Evolutionary conservation across 2,888 invertebrate species (phyloP).

Genomic region (Ennomos fuscantarius): DNA sequence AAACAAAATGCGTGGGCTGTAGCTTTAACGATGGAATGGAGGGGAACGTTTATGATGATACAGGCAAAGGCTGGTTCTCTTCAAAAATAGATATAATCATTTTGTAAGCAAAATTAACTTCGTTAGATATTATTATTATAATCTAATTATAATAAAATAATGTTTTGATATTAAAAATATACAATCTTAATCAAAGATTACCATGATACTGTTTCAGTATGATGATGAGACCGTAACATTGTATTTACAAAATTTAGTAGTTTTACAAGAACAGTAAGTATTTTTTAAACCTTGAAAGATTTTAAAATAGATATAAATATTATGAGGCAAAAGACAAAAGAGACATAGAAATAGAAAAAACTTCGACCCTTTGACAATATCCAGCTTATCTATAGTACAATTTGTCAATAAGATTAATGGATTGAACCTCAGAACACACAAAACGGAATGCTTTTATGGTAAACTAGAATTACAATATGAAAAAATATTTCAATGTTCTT

Average conservation of each 20-base stretch:
- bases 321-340: no score
- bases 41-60: constrained; percentile 12
- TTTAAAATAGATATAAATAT: no score
- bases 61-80: constrained; percentile 5
- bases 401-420: constrained; percentile 55
- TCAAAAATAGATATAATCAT: constrained; percentile 12
- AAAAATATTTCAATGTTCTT: constrained; percentile 35
- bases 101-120: constrained; percentile 39
- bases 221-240: no score
- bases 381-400: constrained; percentile 46
- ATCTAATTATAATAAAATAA: no score
- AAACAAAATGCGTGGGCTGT: constrained; percentile 45
- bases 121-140: constrained; percentile 1
- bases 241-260: no score
- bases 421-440: constrained; percentile 38
- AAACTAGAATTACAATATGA: constrained; percentile 38
- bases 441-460: constrained; percentile 33
- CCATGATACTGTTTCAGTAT: no score
- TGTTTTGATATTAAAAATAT: no score
- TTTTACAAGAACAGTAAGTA: no score
- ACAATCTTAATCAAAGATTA: no score
- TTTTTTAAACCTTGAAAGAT: no score
- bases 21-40: constrained; percentile 39
- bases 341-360: constrained; percentile 34
- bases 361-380: constrained; percentile 44